phyloP scores from a whole-genome alignment of 2,888 invertebrate species.

The Ectemnius lituratus region DNA sequence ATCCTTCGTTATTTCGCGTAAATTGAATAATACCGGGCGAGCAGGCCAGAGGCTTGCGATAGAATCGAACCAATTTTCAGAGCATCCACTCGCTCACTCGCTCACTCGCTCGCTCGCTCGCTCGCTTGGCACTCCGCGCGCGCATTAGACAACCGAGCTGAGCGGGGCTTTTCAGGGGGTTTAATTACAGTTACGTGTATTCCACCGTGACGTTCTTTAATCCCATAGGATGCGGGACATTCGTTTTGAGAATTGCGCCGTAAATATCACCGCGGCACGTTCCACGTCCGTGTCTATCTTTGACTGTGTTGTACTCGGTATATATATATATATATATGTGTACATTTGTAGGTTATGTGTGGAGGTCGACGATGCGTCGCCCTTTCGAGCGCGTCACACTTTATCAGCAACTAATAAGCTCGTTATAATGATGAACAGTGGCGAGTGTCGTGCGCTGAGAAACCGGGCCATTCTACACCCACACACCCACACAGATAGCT shows the following conservation, averaged over 20 bases:
- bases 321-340: too few relatives aligned
- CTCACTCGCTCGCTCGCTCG: too few relatives aligned
- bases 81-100: too few relatives aligned
- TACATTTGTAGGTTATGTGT: too few relatives aligned
- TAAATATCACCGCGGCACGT: slow-evolving; percentile 5
- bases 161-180: too few relatives aligned
- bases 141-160: too few relatives aligned
- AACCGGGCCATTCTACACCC: slow-evolving; percentile 22
- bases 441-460: slow-evolving; percentile 32
- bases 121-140: too few relatives aligned
- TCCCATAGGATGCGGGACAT: slow-evolving; percentile 3
- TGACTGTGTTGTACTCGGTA: not conserved
- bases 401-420: slow-evolving; percentile 59
- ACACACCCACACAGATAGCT: not conserved
- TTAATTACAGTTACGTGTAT: too few relatives aligned
- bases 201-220: not conserved
- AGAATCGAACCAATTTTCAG: too few relatives aligned
- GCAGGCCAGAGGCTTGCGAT: too few relatives aligned
- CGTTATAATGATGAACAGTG: slow-evolving; percentile 61
- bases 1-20: too few relatives aligned
- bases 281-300: slow-evolving; percentile 34
- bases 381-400: slow-evolving; percentile 33
- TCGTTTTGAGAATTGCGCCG: slow-evolving; percentile 6
- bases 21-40: too few relatives aligned
- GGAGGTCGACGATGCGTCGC: not conserved